Evolutionary conservation across 2,797 vertebrate species (phyloP), one percentile per base, ranked within the genome.

Genomic region (Schizopygopsis pylzovi): DNA sequence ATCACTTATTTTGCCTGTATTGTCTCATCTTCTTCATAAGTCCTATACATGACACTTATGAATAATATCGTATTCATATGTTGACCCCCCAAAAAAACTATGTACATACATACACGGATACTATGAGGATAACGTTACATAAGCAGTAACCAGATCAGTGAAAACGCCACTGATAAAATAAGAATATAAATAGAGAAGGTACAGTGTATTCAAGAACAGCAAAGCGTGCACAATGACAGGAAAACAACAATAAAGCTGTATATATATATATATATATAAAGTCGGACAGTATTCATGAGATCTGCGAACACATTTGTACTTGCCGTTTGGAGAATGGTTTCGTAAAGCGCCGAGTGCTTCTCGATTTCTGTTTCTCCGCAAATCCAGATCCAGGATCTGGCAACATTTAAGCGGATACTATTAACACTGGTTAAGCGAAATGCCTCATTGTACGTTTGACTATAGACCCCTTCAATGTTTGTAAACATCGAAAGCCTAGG

Each of bases 371-470:
- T 98, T 98, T 82, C 97, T 95, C 92, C 97, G 98, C 37, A 85
- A 72, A 87, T 99, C 97, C 91, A 99, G 91, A 39, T 97, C 97
- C 80, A 98, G 95, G 16, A 99, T 97, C 98, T 99, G 89, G 47
- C 86, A 92, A 90, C 4, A 47, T 67, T 41, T n/a, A 12, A 33
- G 9, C 33, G 56, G 4, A 15, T 11, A 20, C 1, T 13, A 37
- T 67, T 12, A 4, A 68, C 3, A 49, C 45, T 33, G 7, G 22
- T 67, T 6, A 13, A 86, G 4, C 63, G 0, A 59, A 28, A 12
- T 13, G 20, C 33, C 41, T 73, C 11, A 1, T 61, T 22, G 11
- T 28, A 11, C 4, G 9, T 43, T 43, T 25, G 6, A 22, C 59
- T 39, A 33, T 15, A 41, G n/a, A n/a, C n/a, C n/a, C n/a, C n/a